Conservation (phyloP, 2,113 vertebrate genomes). For the Stictonetta naevosa region DNA sequence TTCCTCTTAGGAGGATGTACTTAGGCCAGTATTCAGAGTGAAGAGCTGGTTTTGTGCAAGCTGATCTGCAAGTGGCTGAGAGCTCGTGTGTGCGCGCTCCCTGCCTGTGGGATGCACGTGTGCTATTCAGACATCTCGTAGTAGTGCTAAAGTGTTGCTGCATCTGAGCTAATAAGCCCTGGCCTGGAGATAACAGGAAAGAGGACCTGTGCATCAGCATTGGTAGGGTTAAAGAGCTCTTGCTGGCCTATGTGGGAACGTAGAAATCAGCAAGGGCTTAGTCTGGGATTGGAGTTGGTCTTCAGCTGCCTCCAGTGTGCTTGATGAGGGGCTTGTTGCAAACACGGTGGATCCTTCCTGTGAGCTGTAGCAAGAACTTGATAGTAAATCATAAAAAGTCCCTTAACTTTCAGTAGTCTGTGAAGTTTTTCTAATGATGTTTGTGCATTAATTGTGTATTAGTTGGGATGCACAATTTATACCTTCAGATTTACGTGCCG, state of each 20-base stretch:
- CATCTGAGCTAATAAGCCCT: no score
- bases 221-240: not conserved
- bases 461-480: no score
- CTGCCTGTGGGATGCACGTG: no score
- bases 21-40: not conserved
- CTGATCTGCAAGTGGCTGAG: no score
- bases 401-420: not conserved
- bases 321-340: not conserved
- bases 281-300: not conserved
- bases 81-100: no score
- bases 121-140: no score
- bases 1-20: not conserved
- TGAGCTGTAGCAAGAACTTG: not conserved
- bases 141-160: no score
- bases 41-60: no score
- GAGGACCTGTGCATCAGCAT: not conserved
- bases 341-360: not conserved
- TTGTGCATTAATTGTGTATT: no score
- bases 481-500: no score
- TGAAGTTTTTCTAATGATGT: not conserved
- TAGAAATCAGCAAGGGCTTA: not conserved
- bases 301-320: not conserved
- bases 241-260: not conserved
- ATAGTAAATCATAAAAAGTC: not conserved
- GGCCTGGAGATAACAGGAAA: no score